phyloP scores from a whole-genome alignment of 1,140 invertebrate species.

The Mactra quadrangularis region DNA sequence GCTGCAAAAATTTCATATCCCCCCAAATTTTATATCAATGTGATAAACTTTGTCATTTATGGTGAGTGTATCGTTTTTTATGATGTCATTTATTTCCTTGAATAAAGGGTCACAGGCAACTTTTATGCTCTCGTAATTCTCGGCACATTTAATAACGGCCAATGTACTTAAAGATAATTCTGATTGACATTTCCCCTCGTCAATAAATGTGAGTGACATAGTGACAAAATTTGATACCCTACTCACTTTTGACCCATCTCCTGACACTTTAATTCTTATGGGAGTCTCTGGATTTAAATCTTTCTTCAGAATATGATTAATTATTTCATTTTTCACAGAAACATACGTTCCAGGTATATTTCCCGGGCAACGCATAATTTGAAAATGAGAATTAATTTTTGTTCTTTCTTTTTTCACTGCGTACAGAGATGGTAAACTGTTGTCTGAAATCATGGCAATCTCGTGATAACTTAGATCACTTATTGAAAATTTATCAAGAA shows the following conservation, averaged over 20 bases:
- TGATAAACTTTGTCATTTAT: slow-evolving; percentile 10
- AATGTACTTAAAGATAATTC: neutral
- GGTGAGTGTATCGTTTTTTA: neutral
- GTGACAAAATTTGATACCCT: slow-evolving; percentile 28
- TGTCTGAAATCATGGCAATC: neutral
- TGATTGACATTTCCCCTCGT: neutral
- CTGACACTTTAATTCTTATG: neutral
- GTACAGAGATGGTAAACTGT: neutral
- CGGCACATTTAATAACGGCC: slow-evolving; percentile 20
- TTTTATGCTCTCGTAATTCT: slow-evolving; percentile 19
- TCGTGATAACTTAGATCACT: slow-evolving; percentile 18
- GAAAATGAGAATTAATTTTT: neutral
- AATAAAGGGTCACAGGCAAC: no score
- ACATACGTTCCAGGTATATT: neutral
- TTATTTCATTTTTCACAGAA: no score
- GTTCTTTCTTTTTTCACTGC: neutral
- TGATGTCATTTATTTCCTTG: neutral
- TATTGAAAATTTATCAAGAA: slow-evolving; percentile 25
- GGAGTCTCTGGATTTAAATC: neutral
- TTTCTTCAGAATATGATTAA: neutral
- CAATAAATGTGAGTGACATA: neutral
- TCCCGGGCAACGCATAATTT: neutral
- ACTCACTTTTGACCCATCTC: slow-evolving; percentile 10
- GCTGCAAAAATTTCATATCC: neutral
- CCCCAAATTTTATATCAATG: neutral